Evolutionary conservation across 2,888 invertebrate species (phyloP).

Genomic region (Pristionchus entomophagus): DNA sequence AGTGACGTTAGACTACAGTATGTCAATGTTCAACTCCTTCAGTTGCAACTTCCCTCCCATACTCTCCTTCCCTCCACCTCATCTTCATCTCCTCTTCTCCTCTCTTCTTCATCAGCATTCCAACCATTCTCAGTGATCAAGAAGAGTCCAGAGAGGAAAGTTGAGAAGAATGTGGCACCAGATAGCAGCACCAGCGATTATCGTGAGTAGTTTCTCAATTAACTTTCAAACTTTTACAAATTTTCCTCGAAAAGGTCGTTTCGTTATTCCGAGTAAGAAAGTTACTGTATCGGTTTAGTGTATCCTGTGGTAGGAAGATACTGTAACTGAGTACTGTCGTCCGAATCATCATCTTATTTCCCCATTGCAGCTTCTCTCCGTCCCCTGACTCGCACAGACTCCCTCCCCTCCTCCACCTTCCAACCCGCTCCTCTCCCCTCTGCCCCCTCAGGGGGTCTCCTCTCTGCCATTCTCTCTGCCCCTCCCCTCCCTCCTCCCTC

Average conservation of each 20-base stretch:
- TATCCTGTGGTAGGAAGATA: no score
- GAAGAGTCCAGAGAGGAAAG: constrained; percentile 25
- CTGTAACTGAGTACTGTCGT: no score
- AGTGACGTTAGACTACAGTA: no score
- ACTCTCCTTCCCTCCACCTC: constrained; percentile 24
- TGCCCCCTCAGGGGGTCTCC: neutral
- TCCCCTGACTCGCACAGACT: neutral
- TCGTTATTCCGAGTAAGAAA: no score
- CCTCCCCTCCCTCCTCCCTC: neutral
- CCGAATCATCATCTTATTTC: neutral
- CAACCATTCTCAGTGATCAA: constrained; percentile 50
- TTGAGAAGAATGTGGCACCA: constrained; percentile 1
- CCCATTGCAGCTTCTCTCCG: neutral
- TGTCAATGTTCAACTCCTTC: neutral
- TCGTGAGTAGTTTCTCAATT: neutral
- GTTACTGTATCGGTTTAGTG: no score
- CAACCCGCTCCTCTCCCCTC: neutral
- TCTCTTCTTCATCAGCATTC: constrained; percentile 49
- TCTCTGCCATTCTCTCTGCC: constrained; percentile 27
- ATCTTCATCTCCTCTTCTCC: constrained; percentile 33
- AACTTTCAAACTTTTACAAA: no score
- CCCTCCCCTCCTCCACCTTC: neutral
- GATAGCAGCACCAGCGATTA: constrained; percentile 40
- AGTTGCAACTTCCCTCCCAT: constrained; percentile 33
- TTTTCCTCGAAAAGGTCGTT: no score